Evolutionary conservation across 1,140 invertebrate species (phyloP), one percentile per base, ranked within the genome.

Genomic region (Onthophagus taurus): DNA sequence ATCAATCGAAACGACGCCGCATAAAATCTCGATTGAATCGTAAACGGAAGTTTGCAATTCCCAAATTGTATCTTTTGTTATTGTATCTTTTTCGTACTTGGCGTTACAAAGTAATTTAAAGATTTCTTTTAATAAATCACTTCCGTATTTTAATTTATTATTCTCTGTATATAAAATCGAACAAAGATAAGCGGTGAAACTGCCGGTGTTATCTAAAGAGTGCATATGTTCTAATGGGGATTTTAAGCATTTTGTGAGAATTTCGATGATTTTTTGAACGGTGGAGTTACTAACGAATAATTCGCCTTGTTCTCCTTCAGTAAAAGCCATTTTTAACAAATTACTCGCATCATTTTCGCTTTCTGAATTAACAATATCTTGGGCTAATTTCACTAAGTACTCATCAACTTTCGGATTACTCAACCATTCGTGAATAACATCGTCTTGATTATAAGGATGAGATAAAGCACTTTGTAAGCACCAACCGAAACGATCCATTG

Each of bases 21-120:
- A 47, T 14, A 67, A 55, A 23, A 55, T 45, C 4, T 60, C 62
- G 11, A 72, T 37, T n/a, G 63, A 62, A 60, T 72, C 69, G 55
- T 71, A 65, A 71, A 71, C 73, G 23, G 69, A 67, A n/a, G 67
- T 70, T 12, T 67, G 70, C 4, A 70, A 57, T 54, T 73, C 70
- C 63, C 65, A 70, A 17, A 71, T 49, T 5, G 70, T 72, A 45
- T 72, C 70, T 24, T 63, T 54, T 0, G 67, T 67, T 5, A 72
- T 45, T 43, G 56, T 56, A 42, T 72, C 62, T 12, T 41, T 21
- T 33, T 60, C 53, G 18, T 47, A 46, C 24, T 50, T 34, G 17
- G 58, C 52, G 44, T 59, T 56, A 47, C 69, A 60, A 20, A 60
- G 65, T n/a, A 72, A 61, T 43, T 54, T 57, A 42, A 67, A 70